Evolutionary conservation across 2,113 vertebrate species (phyloP), one percentile per base, ranked within the genome.

Genomic region (Fukomys damarensis): DNA sequence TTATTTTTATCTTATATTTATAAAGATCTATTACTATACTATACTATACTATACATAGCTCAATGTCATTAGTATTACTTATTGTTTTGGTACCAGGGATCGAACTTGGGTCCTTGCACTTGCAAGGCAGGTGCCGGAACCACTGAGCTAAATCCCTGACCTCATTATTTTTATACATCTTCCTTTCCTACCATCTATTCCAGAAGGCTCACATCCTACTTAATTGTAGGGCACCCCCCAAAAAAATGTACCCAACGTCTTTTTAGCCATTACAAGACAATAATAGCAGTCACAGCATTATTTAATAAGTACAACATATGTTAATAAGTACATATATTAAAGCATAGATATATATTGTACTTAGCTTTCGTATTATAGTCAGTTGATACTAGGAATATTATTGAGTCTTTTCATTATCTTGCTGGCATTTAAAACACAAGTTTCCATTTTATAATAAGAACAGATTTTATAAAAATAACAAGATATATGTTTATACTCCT

Each of bases 401-500:
- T 38, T 96, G 43, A 10, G 49, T 68, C 56, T 96, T 91, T 85
- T 74, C 19, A 46, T 65, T 95, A 95, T 35, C 49, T 91, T 95
- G 83, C 32, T 86, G 86, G 79, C 22, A 91, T 65, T 93, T 85
- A 95, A 93, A 86, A 90, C n/a, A n/a, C 83, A 92, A 4, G 79
- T 38, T 46, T 96, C 89, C 61, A 38, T 93, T 93, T 91, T 90
- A 49, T 32, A 58, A 58, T 58, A 58, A 56, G 7, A 14, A 58
- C 17, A 58, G 46, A 49, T 49, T 49, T 49, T 76, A 8, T 68
- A 52, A 84, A 7, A 95, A 74, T 59, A 97, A 80, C n/a, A n/a
- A n/a, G n/a, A n/a, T 59, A 96, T 41, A 5, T 86, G 68, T 93
- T 96, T 95, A 77, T 68, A 79, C 94, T 95, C 56, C 97, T n/a